phyloP scores from a whole-genome alignment of 2,113 vertebrate species.

The Colaptes auratus region DNA sequence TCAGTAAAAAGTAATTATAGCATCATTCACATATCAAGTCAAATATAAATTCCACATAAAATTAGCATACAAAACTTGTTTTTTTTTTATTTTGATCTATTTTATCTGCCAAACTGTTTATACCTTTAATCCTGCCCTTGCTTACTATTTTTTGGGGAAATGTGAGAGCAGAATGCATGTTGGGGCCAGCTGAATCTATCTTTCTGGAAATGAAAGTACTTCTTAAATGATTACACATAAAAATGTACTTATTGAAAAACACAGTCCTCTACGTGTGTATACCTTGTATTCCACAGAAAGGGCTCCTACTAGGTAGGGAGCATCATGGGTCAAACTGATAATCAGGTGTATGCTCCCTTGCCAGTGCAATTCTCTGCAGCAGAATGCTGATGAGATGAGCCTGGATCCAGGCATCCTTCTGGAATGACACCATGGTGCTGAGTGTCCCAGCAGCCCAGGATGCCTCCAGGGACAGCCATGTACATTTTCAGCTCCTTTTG shows the following conservation, averaged over 20 bases:
- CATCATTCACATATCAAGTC: not conserved
- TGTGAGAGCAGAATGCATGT: not conserved
- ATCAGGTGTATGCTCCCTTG: not conserved
- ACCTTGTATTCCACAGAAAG: not conserved
- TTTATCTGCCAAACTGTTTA: not conserved
- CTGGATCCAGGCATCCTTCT: not conserved
- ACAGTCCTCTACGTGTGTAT: fast-evolving
- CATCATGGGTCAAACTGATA: not conserved
- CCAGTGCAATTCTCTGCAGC: not conserved
- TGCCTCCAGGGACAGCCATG: not conserved
- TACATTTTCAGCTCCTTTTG: not conserved
- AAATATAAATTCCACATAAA: not conserved
- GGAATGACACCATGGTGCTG: not conserved
- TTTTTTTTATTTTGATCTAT: not conserved
- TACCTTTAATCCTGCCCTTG: not conserved
- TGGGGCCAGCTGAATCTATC: not conserved
- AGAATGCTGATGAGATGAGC: not conserved
- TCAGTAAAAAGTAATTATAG: not conserved
- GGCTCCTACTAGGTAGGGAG: not conserved
- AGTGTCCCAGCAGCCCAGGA: not conserved
- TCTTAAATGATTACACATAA: not conserved
- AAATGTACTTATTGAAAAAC: not conserved
- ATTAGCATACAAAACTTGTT: not conserved
- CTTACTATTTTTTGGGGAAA: not conserved
- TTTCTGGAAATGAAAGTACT: not conserved